phyloP scores from a whole-genome alignment of 2,113 vertebrate species.

The Tursiops truncatus region DNA sequence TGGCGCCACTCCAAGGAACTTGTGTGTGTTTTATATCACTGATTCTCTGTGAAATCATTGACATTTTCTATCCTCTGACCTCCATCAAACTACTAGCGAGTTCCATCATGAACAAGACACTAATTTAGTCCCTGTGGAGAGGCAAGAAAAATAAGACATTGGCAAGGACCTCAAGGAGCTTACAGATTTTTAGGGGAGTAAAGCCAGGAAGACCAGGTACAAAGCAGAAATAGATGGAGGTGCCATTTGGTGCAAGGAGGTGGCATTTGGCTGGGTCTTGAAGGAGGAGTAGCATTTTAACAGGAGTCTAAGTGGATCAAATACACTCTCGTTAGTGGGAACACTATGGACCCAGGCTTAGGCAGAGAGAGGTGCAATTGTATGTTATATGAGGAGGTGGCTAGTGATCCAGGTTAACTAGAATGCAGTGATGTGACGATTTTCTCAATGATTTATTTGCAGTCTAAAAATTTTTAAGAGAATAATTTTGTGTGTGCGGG shows the following conservation, averaged over 20 bases:
- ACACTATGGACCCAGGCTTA: background rate
- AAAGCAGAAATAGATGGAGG: background rate
- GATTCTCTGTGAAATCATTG: background rate
- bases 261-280: background rate
- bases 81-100: background rate
- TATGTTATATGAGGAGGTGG: background rate
- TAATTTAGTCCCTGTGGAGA: background rate
- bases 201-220: background rate
- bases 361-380: background rate
- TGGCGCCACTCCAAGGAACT: background rate
- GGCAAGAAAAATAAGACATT: background rate
- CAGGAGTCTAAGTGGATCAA: background rate
- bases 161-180: background rate
- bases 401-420: background rate
- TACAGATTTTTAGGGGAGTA: background rate
- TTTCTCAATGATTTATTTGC: background rate
- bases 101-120: background rate
- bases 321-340: background rate
- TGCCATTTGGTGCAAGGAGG: background rate
- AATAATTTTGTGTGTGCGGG: background rate
- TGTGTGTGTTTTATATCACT: background rate
- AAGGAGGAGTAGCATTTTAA: background rate
- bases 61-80: background rate
- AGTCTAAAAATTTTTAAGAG: background rate
- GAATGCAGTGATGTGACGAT: background rate